Percentiles rank a stretch among this genome's conserved stretches.
These are phyloP conservation scores for Autographa pulchrina DNA, from an alignment of 2,888 invertebrate species.

Conservation along the genomic window DNA sequence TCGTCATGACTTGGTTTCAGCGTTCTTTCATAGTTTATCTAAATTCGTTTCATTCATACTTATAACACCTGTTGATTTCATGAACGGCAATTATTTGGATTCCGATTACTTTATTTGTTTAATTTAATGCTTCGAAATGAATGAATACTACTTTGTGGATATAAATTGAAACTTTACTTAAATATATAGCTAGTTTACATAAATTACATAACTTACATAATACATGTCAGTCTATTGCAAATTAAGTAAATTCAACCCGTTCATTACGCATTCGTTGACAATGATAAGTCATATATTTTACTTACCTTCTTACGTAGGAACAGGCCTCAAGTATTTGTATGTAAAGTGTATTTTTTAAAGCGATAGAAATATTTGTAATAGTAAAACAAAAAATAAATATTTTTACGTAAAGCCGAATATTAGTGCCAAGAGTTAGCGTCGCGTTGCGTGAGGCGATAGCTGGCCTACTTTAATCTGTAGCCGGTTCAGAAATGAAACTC, in stretches of 20 bases:
- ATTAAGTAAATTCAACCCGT: slow-evolving; percentile 14
- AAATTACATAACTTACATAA: neutral
- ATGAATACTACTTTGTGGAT: slow-evolving; percentile 30
- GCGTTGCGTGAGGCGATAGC: slow-evolving; percentile 73
- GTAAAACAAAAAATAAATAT: slow-evolving; percentile 37
- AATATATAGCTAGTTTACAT: neutral
- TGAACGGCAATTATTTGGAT: slow-evolving; percentile 35
- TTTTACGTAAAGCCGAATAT: slow-evolving; percentile 52
- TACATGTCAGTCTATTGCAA: slow-evolving; percentile 6
- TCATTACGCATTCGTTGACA: slow-evolving; percentile 35
- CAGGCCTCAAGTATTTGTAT: slow-evolving; percentile 20
- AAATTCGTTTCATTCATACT: slow-evolving; percentile 54
- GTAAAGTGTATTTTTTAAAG: slow-evolving; percentile 45
- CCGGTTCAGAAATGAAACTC: slow-evolving; percentile 70
- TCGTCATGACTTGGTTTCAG: slow-evolving; percentile 37
- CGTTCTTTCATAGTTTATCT: slow-evolving; percentile 43
- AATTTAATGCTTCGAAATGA: slow-evolving; percentile 23
- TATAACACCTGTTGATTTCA: slow-evolving; percentile 61
- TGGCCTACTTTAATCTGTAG: slow-evolving; percentile 74
- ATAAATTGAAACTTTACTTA: slow-evolving; percentile 10
- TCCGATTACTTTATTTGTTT: slow-evolving; percentile 41
- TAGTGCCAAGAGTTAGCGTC: slow-evolving; percentile 56
- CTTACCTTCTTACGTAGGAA: slow-evolving; percentile 27
- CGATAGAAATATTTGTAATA: slow-evolving; percentile 41
- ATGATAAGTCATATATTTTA: slow-evolving; percentile 20